phyloP scores from a whole-genome alignment of 2,888 invertebrate genomes.

The Pseudolycoriella hygida region DNA sequence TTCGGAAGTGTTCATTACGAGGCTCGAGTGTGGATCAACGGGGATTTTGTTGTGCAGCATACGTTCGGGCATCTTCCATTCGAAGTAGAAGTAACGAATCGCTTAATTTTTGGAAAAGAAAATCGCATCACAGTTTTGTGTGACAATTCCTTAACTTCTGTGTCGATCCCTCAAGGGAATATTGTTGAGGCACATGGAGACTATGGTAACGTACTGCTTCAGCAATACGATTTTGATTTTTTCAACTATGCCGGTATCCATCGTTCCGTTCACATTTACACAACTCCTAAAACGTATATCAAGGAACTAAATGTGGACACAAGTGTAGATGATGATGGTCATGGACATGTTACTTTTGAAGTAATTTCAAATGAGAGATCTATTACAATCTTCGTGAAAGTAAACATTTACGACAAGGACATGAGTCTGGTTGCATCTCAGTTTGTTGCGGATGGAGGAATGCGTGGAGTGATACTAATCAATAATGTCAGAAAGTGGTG shows the following conservation, averaged over 20 bases:
- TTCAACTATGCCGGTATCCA: conserved; percentile 98
- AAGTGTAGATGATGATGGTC: conserved; percentile 38
- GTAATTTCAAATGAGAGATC: conserved; percentile 25
- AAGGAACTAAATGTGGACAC: conserved; percentile 73
- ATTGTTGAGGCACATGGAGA: conserved; percentile 42
- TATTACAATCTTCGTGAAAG: conserved; percentile 22
- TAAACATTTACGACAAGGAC: conserved; percentile 34
- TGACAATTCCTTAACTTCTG: conserved; percentile 76
- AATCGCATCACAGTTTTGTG: conserved; percentile 82
- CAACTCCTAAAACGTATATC: conserved; percentile 67
- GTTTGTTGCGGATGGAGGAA: conserved; percentile 30
- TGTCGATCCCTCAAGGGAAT: conserved; percentile 81
- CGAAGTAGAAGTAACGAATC: conserved; percentile 60
- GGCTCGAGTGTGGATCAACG: conserved; percentile 90
- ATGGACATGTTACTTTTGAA: conserved; percentile 21
- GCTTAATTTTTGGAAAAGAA: conserved; percentile 44
- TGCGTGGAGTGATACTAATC: conserved; percentile 44
- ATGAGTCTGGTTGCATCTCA: conserved; percentile 37
- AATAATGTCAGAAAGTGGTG: conserved; percentile 72
- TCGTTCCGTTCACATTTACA: conserved; percentile 74
- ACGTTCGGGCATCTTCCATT: conserved; percentile 95
- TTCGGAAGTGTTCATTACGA: conserved; percentile 89
- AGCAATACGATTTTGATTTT: conserved; percentile 84
- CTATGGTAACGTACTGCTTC: conserved; percentile 39
- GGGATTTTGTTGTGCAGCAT: conserved; percentile 59